These are phyloP conservation scores for Apostichopus leukothele DNA, from an alignment of 53 echinoderm and acorn worm genomes.

Conservation along the genomic window DNA sequence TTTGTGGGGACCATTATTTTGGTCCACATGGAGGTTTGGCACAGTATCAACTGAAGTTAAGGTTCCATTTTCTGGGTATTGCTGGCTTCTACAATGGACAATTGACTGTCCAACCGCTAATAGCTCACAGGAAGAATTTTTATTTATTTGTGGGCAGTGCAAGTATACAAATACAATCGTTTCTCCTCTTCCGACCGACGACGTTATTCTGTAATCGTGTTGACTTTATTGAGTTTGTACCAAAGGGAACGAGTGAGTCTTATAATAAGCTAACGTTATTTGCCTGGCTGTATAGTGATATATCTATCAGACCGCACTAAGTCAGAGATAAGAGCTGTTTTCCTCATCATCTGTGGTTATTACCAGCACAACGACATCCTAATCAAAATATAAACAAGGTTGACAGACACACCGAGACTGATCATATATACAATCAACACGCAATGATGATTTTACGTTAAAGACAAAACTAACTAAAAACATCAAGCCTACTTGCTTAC, in stretches of 20 bases:
- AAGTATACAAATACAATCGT: constrained; percentile 24
- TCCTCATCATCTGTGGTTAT: constrained; percentile 17
- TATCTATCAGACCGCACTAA: constrained; percentile 2
- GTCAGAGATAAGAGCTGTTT: constrained; percentile 33
- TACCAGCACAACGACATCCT: constrained; percentile 1
- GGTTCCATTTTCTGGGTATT: neutral
- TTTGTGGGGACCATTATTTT: neutral
- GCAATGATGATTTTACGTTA: no score
- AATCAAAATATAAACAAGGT: constrained; percentile 6
- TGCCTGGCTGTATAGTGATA: neutral
- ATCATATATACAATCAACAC: neutral
- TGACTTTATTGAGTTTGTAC: constrained; percentile 2
- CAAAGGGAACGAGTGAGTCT: neutral
- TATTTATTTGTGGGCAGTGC: constrained; percentile 26
- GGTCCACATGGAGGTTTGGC: neutral
- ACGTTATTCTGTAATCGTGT: neutral
- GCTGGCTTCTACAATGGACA: neutral
- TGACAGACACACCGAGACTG: neutral
- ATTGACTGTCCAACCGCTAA: constrained; percentile 11
- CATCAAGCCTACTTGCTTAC: no score
- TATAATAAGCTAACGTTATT: neutral
- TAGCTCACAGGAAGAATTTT: constrained; percentile 11
- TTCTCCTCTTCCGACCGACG: neutral
- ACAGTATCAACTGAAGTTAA: neutral
- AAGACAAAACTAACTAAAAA: no score